Evolutionary conservation across 53 echinoderm and acorn worm species (phyloP).

Genomic region (Actinopyga echinites): DNA sequence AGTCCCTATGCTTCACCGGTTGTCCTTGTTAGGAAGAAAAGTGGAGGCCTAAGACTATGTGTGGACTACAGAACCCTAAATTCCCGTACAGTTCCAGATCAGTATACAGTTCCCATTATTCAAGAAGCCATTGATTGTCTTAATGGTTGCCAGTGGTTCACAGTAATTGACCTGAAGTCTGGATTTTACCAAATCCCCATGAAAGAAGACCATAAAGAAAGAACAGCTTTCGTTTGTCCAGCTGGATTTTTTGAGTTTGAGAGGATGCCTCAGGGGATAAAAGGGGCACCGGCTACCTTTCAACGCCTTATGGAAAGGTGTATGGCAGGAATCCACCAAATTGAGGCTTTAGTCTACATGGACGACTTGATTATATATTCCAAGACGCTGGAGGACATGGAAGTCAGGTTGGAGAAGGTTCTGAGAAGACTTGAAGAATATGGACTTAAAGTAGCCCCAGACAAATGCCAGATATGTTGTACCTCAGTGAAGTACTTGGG

Average conservation of each 20-base stretch:
- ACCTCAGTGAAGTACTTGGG: constrained; percentile 56
- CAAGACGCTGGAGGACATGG: constrained; percentile 45
- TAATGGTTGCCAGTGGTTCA: constrained; percentile 54
- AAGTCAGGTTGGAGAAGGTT: constrained; percentile 35
- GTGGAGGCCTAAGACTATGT: constrained; percentile 44
- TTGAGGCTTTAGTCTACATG: constrained; percentile 56
- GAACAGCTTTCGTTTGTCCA: constrained; percentile 60
- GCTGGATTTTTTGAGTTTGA: constrained; percentile 61
- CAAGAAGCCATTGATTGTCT: constrained; percentile 58
- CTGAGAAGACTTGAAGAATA: constrained; percentile 41
- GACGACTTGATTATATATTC: constrained; percentile 53
- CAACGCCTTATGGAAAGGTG: constrained; percentile 60
- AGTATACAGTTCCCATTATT: constrained; percentile 62
- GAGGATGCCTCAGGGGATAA: constrained; percentile 51
- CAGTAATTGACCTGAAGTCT: constrained; percentile 58
- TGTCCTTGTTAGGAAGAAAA: constrained; percentile 43
- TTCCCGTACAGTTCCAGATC: constrained; percentile 47
- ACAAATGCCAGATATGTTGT: constrained; percentile 61
- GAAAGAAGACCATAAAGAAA: constrained; percentile 46
- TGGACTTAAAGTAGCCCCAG: constrained; percentile 53
- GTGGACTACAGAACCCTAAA: constrained; percentile 59
- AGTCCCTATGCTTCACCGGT: constrained; percentile 27
- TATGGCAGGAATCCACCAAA: constrained; percentile 51
- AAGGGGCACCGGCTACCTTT: constrained; percentile 51
- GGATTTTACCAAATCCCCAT: constrained; percentile 61